A percentile compares a stretch with the other conserved stretches of the same genome.
phyloP scores from a whole-genome alignment of 2,888 invertebrate species.

The Chorisops tibialis region DNA sequence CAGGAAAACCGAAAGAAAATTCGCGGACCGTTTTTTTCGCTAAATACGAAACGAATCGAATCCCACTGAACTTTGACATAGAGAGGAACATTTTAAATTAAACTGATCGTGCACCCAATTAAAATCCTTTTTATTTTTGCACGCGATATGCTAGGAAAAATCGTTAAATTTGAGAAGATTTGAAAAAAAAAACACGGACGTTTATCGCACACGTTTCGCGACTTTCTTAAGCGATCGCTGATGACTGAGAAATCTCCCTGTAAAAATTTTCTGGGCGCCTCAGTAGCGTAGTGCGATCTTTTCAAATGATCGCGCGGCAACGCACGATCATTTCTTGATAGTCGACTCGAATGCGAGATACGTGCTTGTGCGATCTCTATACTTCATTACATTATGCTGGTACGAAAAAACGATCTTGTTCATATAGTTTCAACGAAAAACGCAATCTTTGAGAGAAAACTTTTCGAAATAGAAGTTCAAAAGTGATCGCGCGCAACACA shows the following conservation, averaged over 20 bases:
- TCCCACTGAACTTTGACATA: background rate
- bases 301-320: conserved; percentile 6
- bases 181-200: background rate
- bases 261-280: conserved; percentile 6
- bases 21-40: background rate
- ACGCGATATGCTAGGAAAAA: background rate
- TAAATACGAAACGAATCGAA: background rate
- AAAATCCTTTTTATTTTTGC: background rate
- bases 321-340: conserved; percentile 9
- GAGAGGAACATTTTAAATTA: too few relatives aligned
- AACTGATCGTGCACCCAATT: background rate
- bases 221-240: conserved; percentile 9
- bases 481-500: too few relatives aligned
- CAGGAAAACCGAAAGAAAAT: conserved; percentile 9
- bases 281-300: conserved; percentile 2
- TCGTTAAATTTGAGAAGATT: too few relatives aligned
- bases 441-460: background rate
- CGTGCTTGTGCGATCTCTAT: too few relatives aligned
- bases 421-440: background rate
- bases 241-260: conserved; percentile 4
- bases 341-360: conserved; percentile 1
- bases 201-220: conserved; percentile 7
- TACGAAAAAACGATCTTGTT: background rate
- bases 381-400: too few relatives aligned
- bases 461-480: too few relatives aligned